These are phyloP conservation scores for Entelurus aequoreus DNA, from an alignment of 2,113 vertebrate species.

Conservation along the genomic window DNA sequence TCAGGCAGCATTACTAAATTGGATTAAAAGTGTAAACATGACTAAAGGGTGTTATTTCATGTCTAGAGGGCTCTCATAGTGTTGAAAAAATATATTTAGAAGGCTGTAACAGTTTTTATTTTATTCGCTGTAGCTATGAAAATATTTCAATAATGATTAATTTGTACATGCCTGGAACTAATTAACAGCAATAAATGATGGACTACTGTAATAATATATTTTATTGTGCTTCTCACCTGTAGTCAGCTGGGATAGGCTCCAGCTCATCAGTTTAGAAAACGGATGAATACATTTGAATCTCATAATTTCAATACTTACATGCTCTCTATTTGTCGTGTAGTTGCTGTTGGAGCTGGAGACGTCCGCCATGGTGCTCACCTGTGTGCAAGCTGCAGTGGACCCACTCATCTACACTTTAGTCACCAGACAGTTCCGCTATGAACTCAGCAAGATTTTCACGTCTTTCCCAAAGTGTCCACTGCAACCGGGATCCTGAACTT, in stretches of 20 bases:
- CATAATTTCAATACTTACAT: neutral
- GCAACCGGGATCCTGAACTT: constrained; percentile 15
- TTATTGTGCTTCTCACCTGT: too few relatives aligned
- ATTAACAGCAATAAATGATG: too few relatives aligned
- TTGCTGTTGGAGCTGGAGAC: constrained; percentile 53
- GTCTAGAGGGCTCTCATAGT: too few relatives aligned
- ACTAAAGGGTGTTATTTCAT: too few relatives aligned
- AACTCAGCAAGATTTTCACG: constrained; percentile 51
- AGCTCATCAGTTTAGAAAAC: neutral
- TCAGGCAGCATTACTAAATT: too few relatives aligned
- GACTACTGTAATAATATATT: too few relatives aligned
- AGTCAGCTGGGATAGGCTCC: neutral
- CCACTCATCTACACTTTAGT: constrained; percentile 64
- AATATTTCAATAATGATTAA: too few relatives aligned
- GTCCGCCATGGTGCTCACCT: constrained; percentile 50
- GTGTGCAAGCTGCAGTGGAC: constrained; percentile 54
- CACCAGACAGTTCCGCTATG: constrained; percentile 58
- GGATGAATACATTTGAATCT: neutral
- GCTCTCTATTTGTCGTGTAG: constrained; percentile 7
- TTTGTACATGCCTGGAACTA: too few relatives aligned
- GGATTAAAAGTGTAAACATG: too few relatives aligned
- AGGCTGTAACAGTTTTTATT: too few relatives aligned
- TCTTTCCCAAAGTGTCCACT: constrained; percentile 28
- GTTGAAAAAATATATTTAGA: too few relatives aligned
- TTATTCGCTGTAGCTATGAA: too few relatives aligned